Base-by-base conservation (phyloP, 2,888 invertebrate genomes). In the Melieria omissa region DNA sequence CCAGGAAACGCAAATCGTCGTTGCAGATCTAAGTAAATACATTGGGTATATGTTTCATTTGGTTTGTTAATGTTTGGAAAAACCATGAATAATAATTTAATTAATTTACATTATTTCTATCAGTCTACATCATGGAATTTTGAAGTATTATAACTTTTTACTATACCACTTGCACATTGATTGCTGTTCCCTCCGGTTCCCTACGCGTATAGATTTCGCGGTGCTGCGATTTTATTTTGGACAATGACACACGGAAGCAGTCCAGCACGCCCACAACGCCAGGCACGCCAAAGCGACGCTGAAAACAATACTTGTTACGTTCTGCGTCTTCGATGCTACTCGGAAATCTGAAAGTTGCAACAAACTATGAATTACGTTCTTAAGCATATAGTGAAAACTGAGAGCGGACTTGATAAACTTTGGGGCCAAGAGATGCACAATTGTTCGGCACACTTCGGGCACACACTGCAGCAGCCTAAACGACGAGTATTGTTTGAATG, bases 241-340 rank as follows among this genome's bases (percentile, higher is more conserved):
- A 54, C n/a, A 76, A n/a, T 10, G n/a, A 16, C 1, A 76, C 60
- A 71, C 63, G 49, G 44, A 72, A 74, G 29, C 70, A 74, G 61
- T 76, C 76, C 47, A 76, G 29, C 29, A 76, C 68, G 9, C 76
- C 76, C 4, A 76, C 46, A 14, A 76, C 74, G 52, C 74, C 70
- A 4, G 76, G 74, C 10, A 76, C 42, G 5, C 68, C 70, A 52
- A 65, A 76, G 4, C 52, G 57, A 8, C 54, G 7, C 49, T 65
- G 8, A 57, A 76, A 76, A 5, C 16, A 67, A 10, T 41, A 12
- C 29, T 73, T 76, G 49, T 67, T 71, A 12, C 1, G 1, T 3
- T 16, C 8, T 12, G 65, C 52, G 9, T 73, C 71, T 0, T 67
- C 57, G 12, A 8, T n/a, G 41, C 64, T 70, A 55, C 54, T 29